Evolutionary conservation across 2,113 vertebrate species (phyloP).

Genomic region (Emydura subglobosa): DNA sequence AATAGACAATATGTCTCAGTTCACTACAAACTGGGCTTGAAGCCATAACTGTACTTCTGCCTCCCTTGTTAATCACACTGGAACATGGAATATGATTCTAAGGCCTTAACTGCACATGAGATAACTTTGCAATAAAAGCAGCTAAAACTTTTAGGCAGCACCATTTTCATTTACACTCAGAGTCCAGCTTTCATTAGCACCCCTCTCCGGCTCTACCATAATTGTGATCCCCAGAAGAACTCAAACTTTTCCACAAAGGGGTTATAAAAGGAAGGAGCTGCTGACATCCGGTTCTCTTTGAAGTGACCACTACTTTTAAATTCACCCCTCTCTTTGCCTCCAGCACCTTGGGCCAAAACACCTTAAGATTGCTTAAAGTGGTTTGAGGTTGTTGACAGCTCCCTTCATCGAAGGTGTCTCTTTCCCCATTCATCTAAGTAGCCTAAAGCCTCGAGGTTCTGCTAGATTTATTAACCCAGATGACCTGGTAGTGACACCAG

Average conservation of each 20-base stretch:
- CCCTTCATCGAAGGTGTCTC: neutral
- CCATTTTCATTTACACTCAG: neutral
- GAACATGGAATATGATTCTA: neutral
- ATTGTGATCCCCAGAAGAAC: neutral
- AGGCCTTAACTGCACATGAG: neutral
- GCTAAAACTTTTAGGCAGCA: neutral
- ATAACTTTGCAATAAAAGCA: neutral
- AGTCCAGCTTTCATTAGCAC: neutral
- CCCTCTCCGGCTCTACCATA: neutral
- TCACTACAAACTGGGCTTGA: neutral
- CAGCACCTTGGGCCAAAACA: neutral
- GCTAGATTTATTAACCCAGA: accelerated
- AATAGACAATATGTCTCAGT: neutral
- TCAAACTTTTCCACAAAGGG: neutral
- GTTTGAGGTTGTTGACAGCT: neutral
- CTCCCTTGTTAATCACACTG: neutral
- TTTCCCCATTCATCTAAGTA: accelerated
- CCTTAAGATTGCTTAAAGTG: neutral
- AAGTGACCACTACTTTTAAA: neutral
- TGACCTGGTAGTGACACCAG: neutral
- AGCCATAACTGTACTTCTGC: neutral
- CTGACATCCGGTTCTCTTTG: neutral
- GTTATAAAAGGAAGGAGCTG: neutral
- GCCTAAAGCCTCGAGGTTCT: neutral
- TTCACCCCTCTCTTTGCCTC: neutral